Conservation (phyloP, 2,797 vertebrate species). For the Prionace glauca region DNA sequence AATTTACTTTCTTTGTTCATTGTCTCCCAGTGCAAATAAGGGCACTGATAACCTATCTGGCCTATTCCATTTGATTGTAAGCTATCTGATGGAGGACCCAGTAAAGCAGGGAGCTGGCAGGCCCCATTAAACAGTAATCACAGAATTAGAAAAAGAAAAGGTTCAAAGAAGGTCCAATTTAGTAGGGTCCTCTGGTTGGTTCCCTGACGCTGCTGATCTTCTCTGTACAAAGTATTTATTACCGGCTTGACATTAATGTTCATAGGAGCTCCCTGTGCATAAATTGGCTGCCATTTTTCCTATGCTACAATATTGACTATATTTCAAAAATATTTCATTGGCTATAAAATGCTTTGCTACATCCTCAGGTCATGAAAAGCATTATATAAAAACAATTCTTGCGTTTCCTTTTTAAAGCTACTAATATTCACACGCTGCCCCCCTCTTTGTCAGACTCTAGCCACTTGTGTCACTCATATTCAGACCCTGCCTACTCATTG, state of each 20-base stretch:
- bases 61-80: neutral
- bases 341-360: too few species aligned
- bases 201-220: neutral
- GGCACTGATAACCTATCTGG: neutral
- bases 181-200: neutral
- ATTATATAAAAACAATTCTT: too few species aligned
- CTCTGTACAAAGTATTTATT: neutral
- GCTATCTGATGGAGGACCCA: neutral
- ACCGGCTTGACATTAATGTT: neutral
- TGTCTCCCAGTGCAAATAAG: neutral
- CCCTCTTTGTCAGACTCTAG: too few species aligned
- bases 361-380: too few species aligned
- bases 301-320: too few species aligned
- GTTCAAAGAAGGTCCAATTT: neutral
- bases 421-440: too few species aligned
- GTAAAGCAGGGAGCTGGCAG: neutral
- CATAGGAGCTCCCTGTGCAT: too few species aligned
- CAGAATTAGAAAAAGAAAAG: too few species aligned
- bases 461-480: neutral
- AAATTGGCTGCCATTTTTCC: too few species aligned
- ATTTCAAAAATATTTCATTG: too few species aligned
- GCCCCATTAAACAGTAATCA: neutral
- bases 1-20: neutral
- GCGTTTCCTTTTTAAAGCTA: too few species aligned
- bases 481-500: too few species aligned